Evolutionary conservation across 1,140 invertebrate genomes (phyloP), one percentile per base, ranked within the genome.

Genomic region (Diploscapter pachys): DNA sequence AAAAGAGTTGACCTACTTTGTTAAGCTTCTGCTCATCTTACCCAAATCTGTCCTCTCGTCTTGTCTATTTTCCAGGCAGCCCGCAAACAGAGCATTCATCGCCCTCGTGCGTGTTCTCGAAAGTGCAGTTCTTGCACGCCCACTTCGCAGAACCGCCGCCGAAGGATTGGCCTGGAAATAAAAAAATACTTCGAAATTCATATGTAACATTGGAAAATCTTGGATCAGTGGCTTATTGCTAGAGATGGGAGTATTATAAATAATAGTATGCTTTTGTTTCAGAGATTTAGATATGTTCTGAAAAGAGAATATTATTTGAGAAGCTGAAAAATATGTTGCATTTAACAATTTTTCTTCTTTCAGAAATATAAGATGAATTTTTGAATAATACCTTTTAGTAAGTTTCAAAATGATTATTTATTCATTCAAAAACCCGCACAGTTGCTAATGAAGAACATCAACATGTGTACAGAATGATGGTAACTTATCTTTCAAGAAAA

Each of bases 111-210:
- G 71, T 74, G 59, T 84, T 84, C 67, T 79, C 69, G 70, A 84
- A 84, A 4, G 82, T 84, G 63, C 82, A 84, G 61, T 85, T 82
- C 6, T 59, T 51, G 67, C 82, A 84, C 5, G 79, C 59, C 82
- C 82, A 84, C 11, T 13, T 50, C 11, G 31, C 66, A 3, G 56
- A 71, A n/a, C 4, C 57, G n/a, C 6, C 51, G 31, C 67, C 63
- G n/a, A 9, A 53, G 49, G 71, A 13, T 13, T 49, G n/a, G 31
- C 56, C 63, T 54, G 49, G 67, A 9, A 11, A 49, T 8, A 51
- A 71, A 59, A 5, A 51, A 54, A 57, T 13, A 1, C 31, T 31
- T 31, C 31, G 48, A 63, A 53, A 78, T 57, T 72, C 4, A 80
- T 52, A 55, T 31, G 31, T 31, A 31, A 31, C 31, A 3, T 59